Conservation (phyloP, 2,888 invertebrate species). For the Lepetodrilus schrolli region DNA sequence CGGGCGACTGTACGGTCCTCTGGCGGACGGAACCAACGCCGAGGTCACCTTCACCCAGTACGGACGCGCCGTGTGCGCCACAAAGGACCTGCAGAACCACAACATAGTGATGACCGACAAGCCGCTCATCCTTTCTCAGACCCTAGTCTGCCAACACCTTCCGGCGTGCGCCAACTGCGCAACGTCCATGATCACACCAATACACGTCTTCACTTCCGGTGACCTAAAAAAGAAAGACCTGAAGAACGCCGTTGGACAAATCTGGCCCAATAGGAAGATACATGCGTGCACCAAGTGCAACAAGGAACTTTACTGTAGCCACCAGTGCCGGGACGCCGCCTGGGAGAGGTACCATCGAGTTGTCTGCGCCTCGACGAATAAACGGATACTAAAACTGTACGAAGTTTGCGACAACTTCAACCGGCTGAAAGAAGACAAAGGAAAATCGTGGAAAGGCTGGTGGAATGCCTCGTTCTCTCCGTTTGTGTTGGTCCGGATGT, state of each 20-base stretch:
- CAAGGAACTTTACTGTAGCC: slow-evolving; percentile 55
- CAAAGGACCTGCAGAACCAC: slow-evolving; percentile 40
- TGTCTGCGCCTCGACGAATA: slow-evolving; percentile 56
- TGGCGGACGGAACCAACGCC: slow-evolving; percentile 47
- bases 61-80: slow-evolving; percentile 49
- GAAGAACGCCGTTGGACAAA: slow-evolving; percentile 45
- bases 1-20: slow-evolving; percentile 50
- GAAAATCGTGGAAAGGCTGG: slow-evolving; percentile 45
- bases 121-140: slow-evolving; percentile 56
- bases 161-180: slow-evolving; percentile 57
- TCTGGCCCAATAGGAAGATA: slow-evolving; percentile 48
- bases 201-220: slow-evolving; percentile 48
- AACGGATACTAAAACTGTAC: slow-evolving; percentile 47
- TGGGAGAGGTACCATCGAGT: slow-evolving; percentile 62
- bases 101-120: slow-evolving; percentile 53
- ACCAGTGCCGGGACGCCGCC: slow-evolving; percentile 50
- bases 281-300: slow-evolving; percentile 52
- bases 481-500: slow-evolving; percentile 56
- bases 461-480: slow-evolving; percentile 67
- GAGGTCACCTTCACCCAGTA: slow-evolving; percentile 47
- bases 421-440: slow-evolving; percentile 32
- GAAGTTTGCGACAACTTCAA: slow-evolving; percentile 51
- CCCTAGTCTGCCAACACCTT: slow-evolving; percentile 46
- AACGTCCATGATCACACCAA: slow-evolving; percentile 51
- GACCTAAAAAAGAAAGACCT: slow-evolving; percentile 45